Evolutionary conservation across 1,140 invertebrate genomes (phyloP).

Genomic region (Aleiodes sp.): DNA sequence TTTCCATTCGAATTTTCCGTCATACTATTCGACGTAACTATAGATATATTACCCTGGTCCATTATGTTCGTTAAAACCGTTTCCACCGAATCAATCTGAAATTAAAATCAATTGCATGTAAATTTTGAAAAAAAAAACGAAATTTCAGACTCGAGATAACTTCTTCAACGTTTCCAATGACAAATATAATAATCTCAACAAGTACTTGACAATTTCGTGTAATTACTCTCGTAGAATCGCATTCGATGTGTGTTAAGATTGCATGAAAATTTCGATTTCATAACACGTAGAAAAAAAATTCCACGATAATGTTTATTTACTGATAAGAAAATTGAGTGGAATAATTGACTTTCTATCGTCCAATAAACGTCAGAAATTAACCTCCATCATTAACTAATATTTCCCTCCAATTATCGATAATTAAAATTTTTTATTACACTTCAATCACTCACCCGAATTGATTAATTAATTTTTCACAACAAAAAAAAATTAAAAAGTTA

Average conservation of each 20-base stretch:
- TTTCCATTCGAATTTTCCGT: conserved; percentile 43
- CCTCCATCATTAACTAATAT: not conserved
- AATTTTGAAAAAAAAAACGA: too few relatives aligned
- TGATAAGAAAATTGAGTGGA: too few relatives aligned
- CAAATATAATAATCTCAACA: not conserved
- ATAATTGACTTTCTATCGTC: too few relatives aligned
- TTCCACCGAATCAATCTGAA: conserved; percentile 23
- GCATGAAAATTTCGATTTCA: too few relatives aligned
- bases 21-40: conserved; percentile 43
- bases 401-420: not conserved
- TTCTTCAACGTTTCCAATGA: not conserved
- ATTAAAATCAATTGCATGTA: not conserved
- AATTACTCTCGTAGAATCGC: too few relatives aligned
- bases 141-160: too few relatives aligned
- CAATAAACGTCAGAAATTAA: too few relatives aligned
- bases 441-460: not conserved
- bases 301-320: not conserved
- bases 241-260: too few relatives aligned
- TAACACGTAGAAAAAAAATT: too few relatives aligned
- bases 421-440: not conserved
- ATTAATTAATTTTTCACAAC: not conserved
- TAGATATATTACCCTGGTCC: conserved; percentile 49
- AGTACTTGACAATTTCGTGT: too few relatives aligned
- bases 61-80: conserved; percentile 33
- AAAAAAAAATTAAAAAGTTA: conserved; percentile 5